Base-by-base conservation (phyloP, 2,113 vertebrate species). In the Oceanites oceanicus region DNA sequence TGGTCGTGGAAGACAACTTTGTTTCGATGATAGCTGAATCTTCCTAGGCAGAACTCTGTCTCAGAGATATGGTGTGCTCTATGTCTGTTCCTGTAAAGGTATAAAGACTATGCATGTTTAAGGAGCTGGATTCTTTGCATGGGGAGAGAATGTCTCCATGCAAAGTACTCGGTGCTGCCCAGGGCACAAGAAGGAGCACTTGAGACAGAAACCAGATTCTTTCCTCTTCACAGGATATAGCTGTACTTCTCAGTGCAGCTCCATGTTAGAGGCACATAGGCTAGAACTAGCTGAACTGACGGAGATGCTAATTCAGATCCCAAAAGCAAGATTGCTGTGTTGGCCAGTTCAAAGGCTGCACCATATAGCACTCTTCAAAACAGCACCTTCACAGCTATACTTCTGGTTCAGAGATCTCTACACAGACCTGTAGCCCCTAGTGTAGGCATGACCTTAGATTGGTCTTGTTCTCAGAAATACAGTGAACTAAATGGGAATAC, bases 51-150 rank as follows among this genome's bases (percentile, higher is more conserved):
- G 44, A 83, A 5, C 23, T 84, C 21, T 0, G 1, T 65, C 58
- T 82, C 27, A 9, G 7, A 55, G 27, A 11, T 42, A 5, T 1
- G 4, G 7, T 49, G 11, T 1, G 1, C 22, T 62, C 30, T 32
- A 0, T 56, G 15, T 52, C 52, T 75, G 14, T 87, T 72, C 32
- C 53, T 77, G 10, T 65, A 15, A 34, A 68, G 11, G 9, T 53
- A 6, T 25, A 10, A 75, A 65, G n/a, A 25, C 15, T 18, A 0
- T 45, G 8, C 2, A 4, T 36, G 10, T 71, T 75, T 49, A 77
- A 44, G 30, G 56, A 83, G 44, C 29, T 27, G 72, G 56, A 19
- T 73, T 61, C 17, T 73, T 59, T 29, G 11, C 10, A 2, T 38
- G 38, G 26, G 10, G 29, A 26, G n/a, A 19, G 29, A 5, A 13